Conservation (phyloP, 2,888 invertebrate genomes). For the Prenolepis imparis region DNA sequence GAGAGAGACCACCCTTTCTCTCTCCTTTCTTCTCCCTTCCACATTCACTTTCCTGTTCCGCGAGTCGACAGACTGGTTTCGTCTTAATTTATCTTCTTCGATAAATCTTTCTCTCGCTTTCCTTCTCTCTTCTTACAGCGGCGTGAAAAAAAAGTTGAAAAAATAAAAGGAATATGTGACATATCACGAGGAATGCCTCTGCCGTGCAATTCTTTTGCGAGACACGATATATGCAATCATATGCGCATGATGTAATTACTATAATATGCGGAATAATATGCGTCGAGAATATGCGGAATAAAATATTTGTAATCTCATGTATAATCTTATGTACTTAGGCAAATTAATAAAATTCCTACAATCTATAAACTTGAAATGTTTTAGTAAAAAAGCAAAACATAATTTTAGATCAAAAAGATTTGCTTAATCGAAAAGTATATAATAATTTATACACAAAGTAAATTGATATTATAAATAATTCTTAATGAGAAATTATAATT, state of each 20-base stretch:
- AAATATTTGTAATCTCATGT: background rate
- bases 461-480: background rate
- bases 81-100: constrained; percentile 75
- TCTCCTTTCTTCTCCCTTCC: constrained; percentile 42
- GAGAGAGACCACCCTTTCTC: constrained; percentile 2
- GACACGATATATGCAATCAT: constrained; percentile 4
- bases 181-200: constrained; percentile 48
- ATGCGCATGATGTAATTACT: constrained; percentile 2
- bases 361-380: background rate
- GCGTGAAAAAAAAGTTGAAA: constrained; percentile 50
- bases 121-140: constrained; percentile 9
- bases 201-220: constrained; percentile 44
- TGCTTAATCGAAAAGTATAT: background rate
- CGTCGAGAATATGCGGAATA: background rate
- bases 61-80: constrained; percentile 72
- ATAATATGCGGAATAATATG: too few species aligned
- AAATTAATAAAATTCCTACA: background rate
- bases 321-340: background rate
- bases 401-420: constrained; percentile 13
- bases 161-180: constrained; percentile 56
- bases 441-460: background rate
- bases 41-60: constrained; percentile 60
- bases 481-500: background rate
- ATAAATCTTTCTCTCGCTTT: constrained; percentile 64
- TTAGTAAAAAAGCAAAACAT: background rate